Conservation (phyloP, 2,888 invertebrate species). For the Drosophila mayaguana region DNA sequence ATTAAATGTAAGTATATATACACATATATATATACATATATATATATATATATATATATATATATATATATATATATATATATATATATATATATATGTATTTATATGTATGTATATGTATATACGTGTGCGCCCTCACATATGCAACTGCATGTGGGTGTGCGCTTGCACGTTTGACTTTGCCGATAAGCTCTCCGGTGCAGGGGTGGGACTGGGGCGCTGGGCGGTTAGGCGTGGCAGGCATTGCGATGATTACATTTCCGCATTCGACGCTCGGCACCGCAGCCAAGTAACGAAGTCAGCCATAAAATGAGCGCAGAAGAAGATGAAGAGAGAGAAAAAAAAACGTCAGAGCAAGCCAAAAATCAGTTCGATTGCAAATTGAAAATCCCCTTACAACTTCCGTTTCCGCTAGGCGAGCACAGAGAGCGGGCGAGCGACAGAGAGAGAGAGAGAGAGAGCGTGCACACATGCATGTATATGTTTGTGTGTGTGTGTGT, state of each 20-base stretch:
- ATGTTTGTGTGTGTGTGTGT: background rate
- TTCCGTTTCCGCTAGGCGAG: slow-evolving; percentile 74
- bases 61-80: slow-evolving; percentile 30
- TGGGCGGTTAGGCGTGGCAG: slow-evolving; percentile 19
- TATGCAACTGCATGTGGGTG: slow-evolving; percentile 20
- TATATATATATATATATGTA: slow-evolving; percentile 70
- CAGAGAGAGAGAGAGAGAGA: background rate
- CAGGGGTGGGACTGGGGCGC: background rate
- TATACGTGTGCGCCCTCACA: slow-evolving; percentile 20
- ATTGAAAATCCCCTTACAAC: slow-evolving; percentile 82
- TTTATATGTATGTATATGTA: slow-evolving; percentile 56
- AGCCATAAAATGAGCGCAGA: slow-evolving; percentile 78
- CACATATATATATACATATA: slow-evolving; percentile 30
- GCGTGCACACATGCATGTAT: background rate
- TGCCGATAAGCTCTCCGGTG: slow-evolving; percentile 48
- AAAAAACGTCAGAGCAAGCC: slow-evolving; percentile 56
- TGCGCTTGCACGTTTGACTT: slow-evolving; percentile 49
- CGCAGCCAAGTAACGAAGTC: slow-evolving; percentile 73
- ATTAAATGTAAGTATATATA: slow-evolving; percentile 77
- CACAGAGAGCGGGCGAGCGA: background rate
- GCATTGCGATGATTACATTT: slow-evolving; percentile 80
- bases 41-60: slow-evolving; percentile 30
- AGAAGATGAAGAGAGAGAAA: background rate
- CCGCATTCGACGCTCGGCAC: slow-evolving; percentile 59
- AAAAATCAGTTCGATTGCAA: slow-evolving; percentile 81